A percentile compares a stretch with the other conserved stretches of the same genome.
These are phyloP conservation scores for Phataginus tetradactyla DNA, from an alignment of 2,797 vertebrate species.

Conservation along the genomic window DNA sequence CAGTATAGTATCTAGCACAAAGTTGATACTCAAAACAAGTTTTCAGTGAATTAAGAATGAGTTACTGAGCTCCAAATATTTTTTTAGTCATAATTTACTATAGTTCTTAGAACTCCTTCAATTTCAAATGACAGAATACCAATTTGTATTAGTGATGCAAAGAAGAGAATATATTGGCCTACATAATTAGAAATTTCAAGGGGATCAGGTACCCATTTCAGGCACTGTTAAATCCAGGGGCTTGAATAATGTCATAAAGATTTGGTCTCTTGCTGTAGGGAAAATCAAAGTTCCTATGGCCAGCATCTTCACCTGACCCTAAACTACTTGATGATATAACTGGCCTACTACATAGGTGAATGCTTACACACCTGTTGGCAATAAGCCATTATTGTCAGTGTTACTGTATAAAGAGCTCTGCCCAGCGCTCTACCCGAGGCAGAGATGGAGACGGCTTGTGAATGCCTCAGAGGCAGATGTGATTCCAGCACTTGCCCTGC, in stretches of 20 bases:
- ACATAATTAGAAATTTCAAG: slow-evolving; percentile 6
- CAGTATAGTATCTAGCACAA: neutral
- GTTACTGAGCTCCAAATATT: neutral
- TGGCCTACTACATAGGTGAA: too few relatives aligned
- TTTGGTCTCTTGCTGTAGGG: neutral
- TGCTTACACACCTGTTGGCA: too few relatives aligned
- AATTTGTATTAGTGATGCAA: slow-evolving; percentile 17
- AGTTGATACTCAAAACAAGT: neutral
- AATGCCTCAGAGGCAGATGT: too few relatives aligned
- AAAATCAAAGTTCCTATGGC: too few relatives aligned
- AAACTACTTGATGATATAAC: too few relatives aligned
- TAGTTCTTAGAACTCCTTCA: slow-evolving; percentile 20
- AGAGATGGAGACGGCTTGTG: too few relatives aligned
- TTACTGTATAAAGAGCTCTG: too few relatives aligned
- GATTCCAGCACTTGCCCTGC: too few relatives aligned
- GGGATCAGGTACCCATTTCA: neutral
- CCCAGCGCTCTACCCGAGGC: too few relatives aligned
- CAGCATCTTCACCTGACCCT: too few relatives aligned
- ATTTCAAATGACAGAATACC: slow-evolving; percentile 21
- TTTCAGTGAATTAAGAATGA: slow-evolving; percentile 23
- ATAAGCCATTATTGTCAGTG: too few relatives aligned
- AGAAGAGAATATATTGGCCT: slow-evolving; percentile 9
- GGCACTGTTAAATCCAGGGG: neutral
- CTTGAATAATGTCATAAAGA: neutral
- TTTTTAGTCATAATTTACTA: neutral